These are phyloP conservation scores for Heteromyza rotundicornis DNA, from an alignment of 2,888 invertebrate genomes.

Conservation along the genomic window DNA sequence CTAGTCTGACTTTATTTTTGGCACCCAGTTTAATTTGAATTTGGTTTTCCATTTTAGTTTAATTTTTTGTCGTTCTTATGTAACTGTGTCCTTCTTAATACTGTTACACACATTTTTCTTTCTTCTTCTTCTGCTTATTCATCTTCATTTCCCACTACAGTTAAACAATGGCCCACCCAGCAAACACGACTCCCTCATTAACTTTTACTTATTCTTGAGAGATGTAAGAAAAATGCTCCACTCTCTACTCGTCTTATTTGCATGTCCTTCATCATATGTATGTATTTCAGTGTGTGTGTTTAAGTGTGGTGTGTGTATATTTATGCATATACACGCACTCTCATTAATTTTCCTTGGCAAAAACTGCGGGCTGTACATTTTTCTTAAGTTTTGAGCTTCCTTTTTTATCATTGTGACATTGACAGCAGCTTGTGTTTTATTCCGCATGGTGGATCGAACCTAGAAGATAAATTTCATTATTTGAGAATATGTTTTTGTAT, in stretches of 20 bases:
- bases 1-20: slow-evolving; percentile 25
- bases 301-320: neutral
- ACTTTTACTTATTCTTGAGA: slow-evolving; percentile 47
- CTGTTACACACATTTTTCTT: too few species aligned
- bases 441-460: too few species aligned
- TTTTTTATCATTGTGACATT: slow-evolving; percentile 5
- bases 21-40: slow-evolving; percentile 22
- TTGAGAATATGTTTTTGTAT: too few species aligned
- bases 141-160: neutral
- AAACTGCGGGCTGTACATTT: slow-evolving; percentile 1
- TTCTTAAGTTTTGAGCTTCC: neutral
- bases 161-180: slow-evolving; percentile 9
- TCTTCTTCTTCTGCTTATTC: too few species aligned
- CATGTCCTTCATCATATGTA: slow-evolving; percentile 26
- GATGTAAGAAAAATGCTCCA: too few species aligned
- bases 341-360: slow-evolving; percentile 6
- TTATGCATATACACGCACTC: slow-evolving; percentile 19
- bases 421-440: slow-evolving; percentile 15
- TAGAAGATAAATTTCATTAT: too few species aligned
- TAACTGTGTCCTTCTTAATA: too few species aligned
- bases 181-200: slow-evolving; percentile 41
- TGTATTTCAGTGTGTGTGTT: neutral
- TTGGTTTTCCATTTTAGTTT: too few species aligned
- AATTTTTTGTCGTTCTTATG: too few species aligned
- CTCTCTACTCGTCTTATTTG: slow-evolving; percentile 41